Evolutionary conservation across 2,113 vertebrate species (phyloP), one percentile per base, ranked within the genome.

Genomic region (Alosa alosa): DNA sequence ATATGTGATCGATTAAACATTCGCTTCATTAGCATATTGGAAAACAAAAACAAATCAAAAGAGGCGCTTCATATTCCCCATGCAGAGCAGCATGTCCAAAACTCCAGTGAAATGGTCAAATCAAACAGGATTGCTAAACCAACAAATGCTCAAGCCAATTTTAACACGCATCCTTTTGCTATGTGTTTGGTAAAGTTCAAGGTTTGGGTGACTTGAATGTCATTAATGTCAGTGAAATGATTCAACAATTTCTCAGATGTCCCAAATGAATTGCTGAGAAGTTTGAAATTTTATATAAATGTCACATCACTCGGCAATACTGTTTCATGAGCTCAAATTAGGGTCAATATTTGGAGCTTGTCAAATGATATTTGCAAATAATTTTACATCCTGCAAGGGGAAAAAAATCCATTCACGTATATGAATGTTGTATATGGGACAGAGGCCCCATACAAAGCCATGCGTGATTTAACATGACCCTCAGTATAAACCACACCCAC

Each of bases 1-100:
- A 39, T 78, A 18, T 78, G 17, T 78, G 72, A 78, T 78, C 39
- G 72, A 78, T 78, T 13, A 78, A 78, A 78, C 72, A 78, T 78
- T 36, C 72, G 36, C 13, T 41, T 78, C 72, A 78, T 78, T 78
- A 78, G 39, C 11, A 78, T 36, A 10, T 25, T 72, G 64, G 64
- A 78, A 64, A 78, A 78, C 36, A 39, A 78, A 41, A 78, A 31
- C 17, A 75, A 36, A 75, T 17, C 72, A 78, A 78, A 78, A 78
- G 3, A 78, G 72, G 39, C 72, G 4, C 31, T 5, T 11, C 25
- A 39, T 11, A 36, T 41, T 41, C 39, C 2, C 15, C 36, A 78
- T 78, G 10, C 72, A 4, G 36, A 39, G 72, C 36, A 78, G 64
- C 25, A 72, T 25, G 25, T 17, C 39, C 13, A 78, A 11, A 15